Conservation (phyloP, 2,797 vertebrate genomes). For the Pristis pectinata region DNA sequence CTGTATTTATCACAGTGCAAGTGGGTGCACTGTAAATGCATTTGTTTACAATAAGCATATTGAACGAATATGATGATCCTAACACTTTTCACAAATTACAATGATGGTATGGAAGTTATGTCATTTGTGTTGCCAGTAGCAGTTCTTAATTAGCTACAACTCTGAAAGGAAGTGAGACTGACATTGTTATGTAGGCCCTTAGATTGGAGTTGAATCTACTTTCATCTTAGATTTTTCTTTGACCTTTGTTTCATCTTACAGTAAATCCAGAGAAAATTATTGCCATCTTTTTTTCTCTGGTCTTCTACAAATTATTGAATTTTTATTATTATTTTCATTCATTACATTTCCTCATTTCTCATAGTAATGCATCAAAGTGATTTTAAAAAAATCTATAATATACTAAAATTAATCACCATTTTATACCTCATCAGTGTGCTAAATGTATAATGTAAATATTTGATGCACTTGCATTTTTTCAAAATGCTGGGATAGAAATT, state of each 20-base stretch:
- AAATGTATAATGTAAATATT: background rate
- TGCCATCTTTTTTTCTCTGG: slow-evolving; percentile 19
- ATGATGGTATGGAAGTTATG: background rate
- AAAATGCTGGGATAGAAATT: too few relatives aligned
- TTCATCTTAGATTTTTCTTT: background rate
- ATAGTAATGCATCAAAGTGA: background rate
- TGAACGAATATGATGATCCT: background rate
- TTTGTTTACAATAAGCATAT: slow-evolving; percentile 7
- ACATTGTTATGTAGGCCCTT: slow-evolving; percentile 31
- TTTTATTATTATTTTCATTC: background rate
- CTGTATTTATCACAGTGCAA: background rate
- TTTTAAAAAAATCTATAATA: background rate
- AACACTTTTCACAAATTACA: slow-evolving; percentile 17
- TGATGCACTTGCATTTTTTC: background rate
- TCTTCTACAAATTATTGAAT: background rate
- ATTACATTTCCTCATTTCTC: background rate
- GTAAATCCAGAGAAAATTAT: slow-evolving; percentile 11
- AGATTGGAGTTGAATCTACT: background rate
- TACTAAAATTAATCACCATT: background rate
- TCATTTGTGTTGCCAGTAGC: background rate
- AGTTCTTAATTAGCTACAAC: slow-evolving; percentile 25
- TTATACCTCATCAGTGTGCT: background rate
- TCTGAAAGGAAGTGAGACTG: background rate
- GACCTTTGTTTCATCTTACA: background rate
- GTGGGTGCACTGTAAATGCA: background rate